Base-by-base conservation (phyloP, 2,797 vertebrate genomes). In the Triplophysa bombifrons region DNA sequence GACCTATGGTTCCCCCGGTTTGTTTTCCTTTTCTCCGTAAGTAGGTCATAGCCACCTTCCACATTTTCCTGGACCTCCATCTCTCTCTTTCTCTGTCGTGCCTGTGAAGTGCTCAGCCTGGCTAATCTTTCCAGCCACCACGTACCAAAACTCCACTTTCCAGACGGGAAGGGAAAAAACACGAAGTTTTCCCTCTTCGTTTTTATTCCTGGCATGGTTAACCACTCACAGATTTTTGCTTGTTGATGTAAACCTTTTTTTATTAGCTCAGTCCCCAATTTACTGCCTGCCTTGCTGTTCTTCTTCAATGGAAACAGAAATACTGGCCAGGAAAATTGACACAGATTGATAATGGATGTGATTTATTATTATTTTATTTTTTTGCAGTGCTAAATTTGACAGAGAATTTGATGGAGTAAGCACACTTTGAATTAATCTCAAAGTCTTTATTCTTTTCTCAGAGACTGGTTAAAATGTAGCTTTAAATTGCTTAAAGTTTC, bases 21-120 rank as follows among this genome's bases (percentile, higher is more conserved):
- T 75, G 68, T 34, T 80, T 82, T 72, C 46, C 41, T 66, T 66
- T 53, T 48, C 25, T 5, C 72, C n/a, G n/a, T 70, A 85, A 85
- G 80, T 85, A 85, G 84, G 84, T 84, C 84, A 85, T 17, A 63
- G 46, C 38, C 27, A 64, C 51, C 16, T 81, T 66, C 67, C 38
- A 17, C 25, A 48, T 48, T 74, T 64, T 72, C 34, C 69, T 76
- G 51, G 68, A 56, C 60, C 38, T 50, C 78, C 61, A 56, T 61
- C 48, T 44, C n/a, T 44, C n/a, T 44, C 53, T 80, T 25, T 60
- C 53, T 58, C 48, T 27, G 51, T 44, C 82, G 38, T 68, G 71
- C 46, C 27, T 68, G 20, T 63, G 22, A 61, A 60, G 48, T 67
- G 38, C 63, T 56, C 14, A 63, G n/a, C 41, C 63, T 67, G 48